These are phyloP conservation scores for Sylvilagus bachmani DNA, from an alignment of 2,113 vertebrate species.

Conservation along the genomic window DNA sequence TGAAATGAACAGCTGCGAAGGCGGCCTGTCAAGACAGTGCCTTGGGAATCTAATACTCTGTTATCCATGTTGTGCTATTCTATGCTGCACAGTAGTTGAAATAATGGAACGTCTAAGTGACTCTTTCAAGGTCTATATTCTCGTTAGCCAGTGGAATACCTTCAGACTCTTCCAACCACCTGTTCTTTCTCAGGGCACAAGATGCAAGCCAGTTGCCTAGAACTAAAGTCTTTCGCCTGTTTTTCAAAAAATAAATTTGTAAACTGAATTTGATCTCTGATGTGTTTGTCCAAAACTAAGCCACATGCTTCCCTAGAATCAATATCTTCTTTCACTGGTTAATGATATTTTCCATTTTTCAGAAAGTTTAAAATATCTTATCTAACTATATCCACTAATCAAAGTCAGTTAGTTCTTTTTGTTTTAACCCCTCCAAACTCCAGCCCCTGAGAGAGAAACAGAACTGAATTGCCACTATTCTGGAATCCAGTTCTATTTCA, in stretches of 20 bases:
- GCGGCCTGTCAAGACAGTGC: conserved; percentile 55
- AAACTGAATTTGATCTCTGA: conserved; percentile 44
- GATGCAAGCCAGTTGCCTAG: conserved; percentile 48
- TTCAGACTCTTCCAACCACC: conserved; percentile 55
- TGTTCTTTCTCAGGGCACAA: conserved; percentile 65
- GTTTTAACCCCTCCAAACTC: neutral
- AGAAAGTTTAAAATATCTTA: neutral
- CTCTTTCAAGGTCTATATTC: conserved; percentile 73
- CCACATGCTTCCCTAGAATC: conserved; percentile 24
- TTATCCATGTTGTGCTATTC: conserved; percentile 37
- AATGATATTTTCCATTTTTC: conserved; percentile 37
- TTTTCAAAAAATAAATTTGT: conserved; percentile 1
- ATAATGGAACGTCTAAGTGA: conserved; percentile 64
- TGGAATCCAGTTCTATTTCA: neutral
- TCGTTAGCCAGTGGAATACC: conserved; percentile 44
- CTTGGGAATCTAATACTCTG: conserved; percentile 60
- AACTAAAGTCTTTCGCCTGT: conserved; percentile 64
- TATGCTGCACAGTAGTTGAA: conserved; percentile 62
- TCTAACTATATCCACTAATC: neutral
- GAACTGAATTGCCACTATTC: neutral
- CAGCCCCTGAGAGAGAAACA: neutral
- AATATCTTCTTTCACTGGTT: neutral
- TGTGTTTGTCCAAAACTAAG: conserved; percentile 52
- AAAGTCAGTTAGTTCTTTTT: neutral
- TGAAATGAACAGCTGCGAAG: conserved; percentile 71